Base-by-base conservation (phyloP, 2,888 invertebrate genomes). In the Buathra laborator region DNA sequence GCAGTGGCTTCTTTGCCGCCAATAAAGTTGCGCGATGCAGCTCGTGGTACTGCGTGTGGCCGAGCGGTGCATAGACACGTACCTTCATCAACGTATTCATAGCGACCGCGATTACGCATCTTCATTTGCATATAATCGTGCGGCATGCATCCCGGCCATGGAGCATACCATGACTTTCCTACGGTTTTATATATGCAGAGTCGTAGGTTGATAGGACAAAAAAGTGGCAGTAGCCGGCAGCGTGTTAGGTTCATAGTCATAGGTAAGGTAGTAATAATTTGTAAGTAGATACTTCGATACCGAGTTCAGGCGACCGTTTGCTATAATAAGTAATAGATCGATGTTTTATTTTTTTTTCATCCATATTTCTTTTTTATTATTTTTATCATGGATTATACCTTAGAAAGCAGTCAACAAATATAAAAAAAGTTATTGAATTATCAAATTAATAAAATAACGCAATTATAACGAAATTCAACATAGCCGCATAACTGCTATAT, bases 1-100 rank as follows among this genome's bases (percentile, higher is more conserved):
- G 91, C 92, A 87, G 90, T 91, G 90, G 90, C 90, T 90, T 89
- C 90, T 90, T 90, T 89, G 87, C 88, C 90, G 90, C 88, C 91
- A 89, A 92, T 93, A 92, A 92, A 93, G 92, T 91, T 90, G 90
- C 90, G 88, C 87, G 87, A 89, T 87, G 87, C 59, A 32, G 29
- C 88, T 85, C 87, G 51, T 70, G 86, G 85, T 83, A 82, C 86
- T 74, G 51, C 68, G 82, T 82, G 83, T 89, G 80, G 86, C 86
- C 32, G 89, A 88, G 90, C 89, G 83, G 86, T 76, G 87, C 86
- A 82, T 75, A 46, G 75, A 51, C 71, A 75, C 43, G 56, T 46
- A 72, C 56, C 72, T 59, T 72, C 72, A 59, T 72, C 56, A 62
- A 62, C 59, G 44, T 74, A 74, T 74, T 74, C 74, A 62, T 59